phyloP scores from a whole-genome alignment of 2,888 invertebrate species.

The Orthonychiurus folsomi region DNA sequence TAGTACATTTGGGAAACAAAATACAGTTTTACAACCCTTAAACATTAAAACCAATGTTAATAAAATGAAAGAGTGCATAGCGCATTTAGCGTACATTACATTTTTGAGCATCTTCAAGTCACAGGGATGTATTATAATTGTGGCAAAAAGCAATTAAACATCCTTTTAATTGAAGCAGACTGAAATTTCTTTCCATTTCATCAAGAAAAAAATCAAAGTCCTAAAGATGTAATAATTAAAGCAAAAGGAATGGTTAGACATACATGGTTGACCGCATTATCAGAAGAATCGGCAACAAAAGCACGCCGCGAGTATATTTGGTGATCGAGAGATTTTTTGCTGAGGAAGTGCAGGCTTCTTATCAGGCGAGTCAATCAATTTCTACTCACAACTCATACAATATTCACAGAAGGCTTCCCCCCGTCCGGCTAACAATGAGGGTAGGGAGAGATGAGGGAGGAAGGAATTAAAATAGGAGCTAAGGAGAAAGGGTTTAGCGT shows the following conservation, averaged over 20 bases:
- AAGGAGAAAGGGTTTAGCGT: no score
- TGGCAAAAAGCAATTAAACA: not conserved
- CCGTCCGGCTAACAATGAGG: no score
- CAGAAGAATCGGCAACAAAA: not conserved
- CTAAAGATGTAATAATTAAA: not conserved
- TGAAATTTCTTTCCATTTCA: no score
- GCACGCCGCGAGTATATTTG: not conserved
- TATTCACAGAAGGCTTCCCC: not conserved
- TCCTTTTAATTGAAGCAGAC: no score
- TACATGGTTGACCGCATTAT: not conserved
- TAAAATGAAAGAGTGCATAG: not conserved
- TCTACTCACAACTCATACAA: slow-evolving; percentile 1
- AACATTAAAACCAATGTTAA: not conserved
- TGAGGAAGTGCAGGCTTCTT: not conserved
- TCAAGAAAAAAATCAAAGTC: not conserved
- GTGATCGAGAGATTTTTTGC: not conserved
- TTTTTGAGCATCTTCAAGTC: not conserved
- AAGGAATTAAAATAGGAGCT: no score
- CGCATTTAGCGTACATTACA: not conserved
- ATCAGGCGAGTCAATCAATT: not conserved
- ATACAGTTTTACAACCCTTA: not conserved
- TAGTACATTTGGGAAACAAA: not conserved
- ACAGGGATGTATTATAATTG: not conserved
- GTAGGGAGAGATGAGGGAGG: not conserved
- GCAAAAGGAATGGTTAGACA: slow-evolving; percentile 1